Evolutionary conservation across 2,797 vertebrate species (phyloP), one percentile per base, ranked within the genome.

Genomic region (Synaphobranchus kaupii): DNA sequence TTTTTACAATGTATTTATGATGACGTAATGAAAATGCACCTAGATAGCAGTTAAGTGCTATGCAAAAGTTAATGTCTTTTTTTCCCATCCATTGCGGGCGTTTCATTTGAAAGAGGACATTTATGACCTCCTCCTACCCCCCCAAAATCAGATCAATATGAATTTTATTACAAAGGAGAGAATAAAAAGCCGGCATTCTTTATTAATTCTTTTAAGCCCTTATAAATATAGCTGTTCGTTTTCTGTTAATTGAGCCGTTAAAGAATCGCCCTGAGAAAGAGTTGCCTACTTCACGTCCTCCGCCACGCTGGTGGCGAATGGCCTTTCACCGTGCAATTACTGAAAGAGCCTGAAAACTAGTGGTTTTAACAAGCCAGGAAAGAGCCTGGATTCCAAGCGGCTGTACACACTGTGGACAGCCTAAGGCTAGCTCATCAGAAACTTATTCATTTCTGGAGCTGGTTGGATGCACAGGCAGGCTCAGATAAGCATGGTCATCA

Each of bases 351-450:
- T 39, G 48, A 22, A 54, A 83, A 54, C 47, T 52, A 54, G 34
- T 34, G 56, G 63, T 47, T 48, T 84, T 17, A 84, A 66, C 48
- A 17, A 60, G 31, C 86, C 12, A 60, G 54, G 66, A 84, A 17
- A 12, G 47, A 52, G 50, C 68, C 71, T 88, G 88, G 84, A 54
- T 48, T 85, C 34, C 87, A 84, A 48, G 86, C 89, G 87, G 87
- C 89, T 84, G 78, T 87, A 90, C 90, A 90, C 87, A 89, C 88
- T 88, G 87, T 86, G 85, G 48, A 87, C 87, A 84, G 87, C 91
- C 90, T 81, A 89, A 86, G 78, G 89, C 90, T 87, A 71, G 85
- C 87, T 90, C 87, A 87, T 71, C 86, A 90, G 84, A 89, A 86
- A 82, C 58, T 63, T 88, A 56, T 87, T 71, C 71, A 50, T 85